Evolutionary conservation across 2,888 invertebrate species (phyloP).

Genomic region (Chaetoderma sp.): DNA sequence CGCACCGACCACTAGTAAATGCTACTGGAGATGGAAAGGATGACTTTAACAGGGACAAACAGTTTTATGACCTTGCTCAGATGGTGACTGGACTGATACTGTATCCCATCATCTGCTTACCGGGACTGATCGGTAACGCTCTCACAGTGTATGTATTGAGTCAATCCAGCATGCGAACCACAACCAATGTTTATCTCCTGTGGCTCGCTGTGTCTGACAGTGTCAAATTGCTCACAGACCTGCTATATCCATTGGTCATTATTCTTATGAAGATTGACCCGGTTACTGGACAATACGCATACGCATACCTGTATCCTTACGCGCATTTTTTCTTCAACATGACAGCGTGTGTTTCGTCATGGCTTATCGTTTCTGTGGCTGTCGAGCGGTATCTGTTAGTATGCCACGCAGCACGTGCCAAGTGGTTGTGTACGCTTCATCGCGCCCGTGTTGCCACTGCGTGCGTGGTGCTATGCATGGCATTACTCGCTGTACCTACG

Average conservation of each 20-base stretch:
- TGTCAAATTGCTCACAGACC: constrained; percentile 43
- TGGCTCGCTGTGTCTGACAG: constrained; percentile 44
- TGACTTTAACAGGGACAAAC: constrained; percentile 16
- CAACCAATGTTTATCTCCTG: constrained; percentile 43
- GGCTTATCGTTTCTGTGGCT: constrained; percentile 50
- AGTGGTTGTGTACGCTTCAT: constrained; percentile 27
- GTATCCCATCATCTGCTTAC: constrained; percentile 41
- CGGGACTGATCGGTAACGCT: constrained; percentile 41
- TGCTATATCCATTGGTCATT: constrained; percentile 42
- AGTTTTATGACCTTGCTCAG: constrained; percentile 41
- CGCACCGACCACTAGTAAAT: too few species aligned
- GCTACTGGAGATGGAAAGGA: not conserved
- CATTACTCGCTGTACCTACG: constrained; percentile 41
- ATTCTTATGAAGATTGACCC: constrained; percentile 34
- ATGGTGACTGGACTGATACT: constrained; percentile 41
- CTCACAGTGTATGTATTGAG: constrained; percentile 40
- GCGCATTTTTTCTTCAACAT: constrained; percentile 46
- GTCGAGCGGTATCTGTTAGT: constrained; percentile 48
- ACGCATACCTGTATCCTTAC: constrained; percentile 45
- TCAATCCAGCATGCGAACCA: constrained; percentile 36
- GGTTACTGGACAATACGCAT: constrained; percentile 30
- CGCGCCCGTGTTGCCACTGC: constrained; percentile 37
- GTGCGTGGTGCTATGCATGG: constrained; percentile 37
- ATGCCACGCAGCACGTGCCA: constrained; percentile 42
- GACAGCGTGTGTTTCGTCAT: constrained; percentile 41